Conservation (phyloP, 2,888 invertebrate species). For the Sarcophaga caerulescens region DNA sequence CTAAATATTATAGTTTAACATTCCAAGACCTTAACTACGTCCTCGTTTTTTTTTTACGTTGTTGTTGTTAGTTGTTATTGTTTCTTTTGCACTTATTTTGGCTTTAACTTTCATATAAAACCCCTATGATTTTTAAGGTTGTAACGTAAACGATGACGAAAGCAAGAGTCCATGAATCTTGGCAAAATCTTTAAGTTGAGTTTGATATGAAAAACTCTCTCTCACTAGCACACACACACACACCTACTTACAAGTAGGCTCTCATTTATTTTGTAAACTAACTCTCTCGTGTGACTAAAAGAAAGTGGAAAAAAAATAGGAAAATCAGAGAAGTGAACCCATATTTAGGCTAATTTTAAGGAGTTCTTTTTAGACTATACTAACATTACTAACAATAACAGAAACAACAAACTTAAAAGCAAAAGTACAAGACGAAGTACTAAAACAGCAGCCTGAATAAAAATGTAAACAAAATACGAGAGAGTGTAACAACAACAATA, state of each 20-base stretch:
- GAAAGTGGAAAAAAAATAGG: slow-evolving; percentile 3
- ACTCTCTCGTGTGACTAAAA: slow-evolving; percentile 38
- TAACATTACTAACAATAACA: slow-evolving; percentile 44
- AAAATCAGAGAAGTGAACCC: not conserved
- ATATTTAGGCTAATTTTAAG: slow-evolving; percentile 58
- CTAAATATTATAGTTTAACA: slow-evolving; percentile 58
- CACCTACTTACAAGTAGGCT: not conserved
- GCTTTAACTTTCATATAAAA: slow-evolving; percentile 43
- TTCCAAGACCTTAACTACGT: slow-evolving; percentile 61
- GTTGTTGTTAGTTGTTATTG: slow-evolving; percentile 32
- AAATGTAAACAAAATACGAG: slow-evolving; percentile 51
- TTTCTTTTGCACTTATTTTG: slow-evolving; percentile 1
- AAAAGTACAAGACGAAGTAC: slow-evolving; percentile 21
- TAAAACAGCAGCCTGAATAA: slow-evolving; percentile 61
- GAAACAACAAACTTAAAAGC: slow-evolving; percentile 22
- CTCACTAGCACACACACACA: not conserved
- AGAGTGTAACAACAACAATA: slow-evolving; percentile 1
- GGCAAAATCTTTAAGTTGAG: slow-evolving; percentile 30
- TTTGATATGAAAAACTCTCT: slow-evolving; percentile 1
- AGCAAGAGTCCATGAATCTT: slow-evolving; percentile 64
- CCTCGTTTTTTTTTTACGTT: slow-evolving; percentile 53
- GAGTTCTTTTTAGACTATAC: slow-evolving; percentile 47
- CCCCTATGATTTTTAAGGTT: slow-evolving; percentile 57
- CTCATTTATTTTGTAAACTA: slow-evolving; percentile 20
- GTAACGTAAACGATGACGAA: slow-evolving; percentile 67